Conservation (phyloP, 2,113 vertebrate genomes). For the Lophochroa leadbeateri region DNA sequence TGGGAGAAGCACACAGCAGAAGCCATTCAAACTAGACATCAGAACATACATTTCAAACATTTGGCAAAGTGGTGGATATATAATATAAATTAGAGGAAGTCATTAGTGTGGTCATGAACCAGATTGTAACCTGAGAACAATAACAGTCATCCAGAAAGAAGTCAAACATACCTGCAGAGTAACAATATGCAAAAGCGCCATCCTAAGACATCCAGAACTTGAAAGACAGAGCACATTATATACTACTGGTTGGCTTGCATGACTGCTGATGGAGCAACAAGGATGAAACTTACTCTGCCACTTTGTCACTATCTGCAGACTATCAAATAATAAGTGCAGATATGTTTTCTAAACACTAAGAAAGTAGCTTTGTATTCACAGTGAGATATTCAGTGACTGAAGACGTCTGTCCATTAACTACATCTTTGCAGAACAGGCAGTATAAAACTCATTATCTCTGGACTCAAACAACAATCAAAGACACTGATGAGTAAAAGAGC, state of each 20-base stretch:
- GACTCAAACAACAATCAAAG: not conserved
- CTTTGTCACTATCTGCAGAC: not conserved
- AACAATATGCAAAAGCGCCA: not conserved
- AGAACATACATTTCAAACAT: not conserved
- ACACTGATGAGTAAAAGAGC: not conserved
- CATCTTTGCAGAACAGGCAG: not conserved
- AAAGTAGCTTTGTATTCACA: not conserved
- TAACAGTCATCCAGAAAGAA: not conserved
- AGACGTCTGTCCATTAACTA: not conserved
- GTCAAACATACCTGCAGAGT: not conserved
- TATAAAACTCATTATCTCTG: not conserved
- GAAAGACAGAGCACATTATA: not conserved
- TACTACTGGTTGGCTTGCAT: not conserved
- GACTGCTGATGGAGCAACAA: not conserved
- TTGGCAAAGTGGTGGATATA: rapidly evolving
- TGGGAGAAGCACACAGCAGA: not conserved
- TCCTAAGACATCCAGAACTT: not conserved
- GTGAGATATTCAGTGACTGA: not conserved
- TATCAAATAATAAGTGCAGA: not conserved
- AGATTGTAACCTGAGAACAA: not conserved
- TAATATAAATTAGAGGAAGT: not conserved
- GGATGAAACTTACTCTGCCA: not conserved
- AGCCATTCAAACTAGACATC: not conserved
- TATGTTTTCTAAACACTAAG: not conserved
- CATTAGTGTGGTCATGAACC: not conserved